Conservation (phyloP, 2,113 vertebrate genomes). For the Crocuta crocuta region DNA sequence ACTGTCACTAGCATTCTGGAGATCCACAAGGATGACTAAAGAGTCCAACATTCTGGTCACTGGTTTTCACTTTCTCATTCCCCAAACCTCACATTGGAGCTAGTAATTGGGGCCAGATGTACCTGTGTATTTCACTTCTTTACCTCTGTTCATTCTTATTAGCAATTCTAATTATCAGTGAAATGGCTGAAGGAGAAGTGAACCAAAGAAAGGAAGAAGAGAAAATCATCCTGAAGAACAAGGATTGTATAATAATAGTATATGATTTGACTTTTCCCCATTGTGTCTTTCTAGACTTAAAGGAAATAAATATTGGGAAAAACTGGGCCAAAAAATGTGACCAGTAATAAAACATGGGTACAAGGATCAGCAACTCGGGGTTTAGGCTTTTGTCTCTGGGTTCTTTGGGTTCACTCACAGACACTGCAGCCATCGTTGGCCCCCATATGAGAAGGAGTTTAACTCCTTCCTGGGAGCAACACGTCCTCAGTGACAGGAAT, state of each 20-base stretch:
- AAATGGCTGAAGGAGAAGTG: background rate
- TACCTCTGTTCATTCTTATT: background rate
- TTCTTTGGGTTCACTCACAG: background rate
- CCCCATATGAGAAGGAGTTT: background rate
- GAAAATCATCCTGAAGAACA: background rate
- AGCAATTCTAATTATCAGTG: background rate
- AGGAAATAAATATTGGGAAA: background rate
- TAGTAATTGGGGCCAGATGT: background rate
- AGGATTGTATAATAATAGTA: background rate
- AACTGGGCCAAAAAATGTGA: background rate
- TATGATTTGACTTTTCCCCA: background rate
- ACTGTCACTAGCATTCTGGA: background rate
- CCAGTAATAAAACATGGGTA: background rate
- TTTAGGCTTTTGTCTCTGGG: background rate
- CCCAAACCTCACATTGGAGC: background rate
- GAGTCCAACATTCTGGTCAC: background rate
- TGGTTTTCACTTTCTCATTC: background rate
- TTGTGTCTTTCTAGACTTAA: background rate
- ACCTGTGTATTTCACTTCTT: background rate
- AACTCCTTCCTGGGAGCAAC: background rate
- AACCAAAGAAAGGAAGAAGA: background rate
- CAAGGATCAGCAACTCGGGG: background rate
- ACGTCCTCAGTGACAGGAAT: background rate
- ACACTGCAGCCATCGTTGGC: background rate
- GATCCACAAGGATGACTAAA: background rate